A percentile compares a stretch with the other conserved stretches of the same genome.
These are phyloP conservation scores for Mycteria americana DNA, from an alignment of 2,797 vertebrate species.

Conservation along the genomic window DNA sequence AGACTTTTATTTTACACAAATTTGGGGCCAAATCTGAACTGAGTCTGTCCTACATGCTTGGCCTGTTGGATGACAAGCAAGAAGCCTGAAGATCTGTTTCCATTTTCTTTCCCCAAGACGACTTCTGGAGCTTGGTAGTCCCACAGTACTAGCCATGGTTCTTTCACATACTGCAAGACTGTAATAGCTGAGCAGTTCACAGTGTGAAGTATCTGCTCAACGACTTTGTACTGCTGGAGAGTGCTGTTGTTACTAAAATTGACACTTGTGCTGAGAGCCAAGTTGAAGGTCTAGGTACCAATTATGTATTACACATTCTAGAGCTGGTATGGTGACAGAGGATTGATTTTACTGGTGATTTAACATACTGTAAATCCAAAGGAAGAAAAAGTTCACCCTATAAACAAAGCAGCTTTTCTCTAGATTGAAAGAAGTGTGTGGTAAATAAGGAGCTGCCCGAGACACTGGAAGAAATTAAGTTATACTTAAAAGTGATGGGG, in stretches of 20 bases:
- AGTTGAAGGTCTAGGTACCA: background rate
- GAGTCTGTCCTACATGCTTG: background rate
- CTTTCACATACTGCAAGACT: background rate
- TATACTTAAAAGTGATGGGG: background rate
- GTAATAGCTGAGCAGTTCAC: background rate
- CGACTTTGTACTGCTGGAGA: background rate
- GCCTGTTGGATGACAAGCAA: background rate
- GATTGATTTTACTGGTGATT: background rate
- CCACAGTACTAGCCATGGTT: background rate
- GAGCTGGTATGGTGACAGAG: background rate
- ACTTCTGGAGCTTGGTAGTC: background rate
- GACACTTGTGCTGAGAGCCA: background rate
- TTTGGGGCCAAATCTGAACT: background rate
- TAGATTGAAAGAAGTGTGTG: background rate
- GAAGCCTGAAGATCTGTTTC: background rate
- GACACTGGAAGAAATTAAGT: background rate
- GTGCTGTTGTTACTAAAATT: background rate
- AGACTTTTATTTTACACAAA: background rate
- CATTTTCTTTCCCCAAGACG: background rate
- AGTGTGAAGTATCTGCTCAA: background rate
- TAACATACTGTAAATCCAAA: background rate
- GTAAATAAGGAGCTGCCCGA: background rate
- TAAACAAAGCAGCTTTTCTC: background rate
- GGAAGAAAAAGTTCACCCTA: background rate
- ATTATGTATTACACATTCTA: background rate